phyloP scores from a whole-genome alignment of 2,888 invertebrate genomes.

The Polyommatus iphigenia region DNA sequence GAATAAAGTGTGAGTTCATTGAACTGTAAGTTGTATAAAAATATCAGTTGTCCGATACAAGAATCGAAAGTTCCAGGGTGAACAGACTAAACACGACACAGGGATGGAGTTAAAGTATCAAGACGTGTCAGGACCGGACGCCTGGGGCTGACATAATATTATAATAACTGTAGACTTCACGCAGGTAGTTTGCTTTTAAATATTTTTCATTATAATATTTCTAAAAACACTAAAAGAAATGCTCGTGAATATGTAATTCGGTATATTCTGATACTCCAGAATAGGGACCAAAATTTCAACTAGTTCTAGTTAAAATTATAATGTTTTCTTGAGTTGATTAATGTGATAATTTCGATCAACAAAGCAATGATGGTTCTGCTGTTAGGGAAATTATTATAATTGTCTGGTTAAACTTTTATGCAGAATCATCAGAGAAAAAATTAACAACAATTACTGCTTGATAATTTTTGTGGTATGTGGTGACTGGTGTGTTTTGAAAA shows the following conservation, averaged over 20 bases:
- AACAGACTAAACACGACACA: not conserved
- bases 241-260: not conserved
- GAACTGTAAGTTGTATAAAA: not conserved
- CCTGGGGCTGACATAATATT: not conserved
- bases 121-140: constrained; percentile 1
- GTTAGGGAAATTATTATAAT: too few species aligned
- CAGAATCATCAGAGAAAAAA: too few species aligned
- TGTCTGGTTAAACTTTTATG: too few species aligned
- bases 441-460: too few species aligned
- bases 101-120: not conserved
- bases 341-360: too few species aligned
- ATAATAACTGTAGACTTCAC: not conserved
- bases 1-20: not conserved
- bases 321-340: too few species aligned
- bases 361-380: too few species aligned
- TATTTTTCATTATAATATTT: not conserved
- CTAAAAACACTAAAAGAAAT: not conserved
- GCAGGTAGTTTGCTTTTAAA: not conserved
- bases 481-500: too few species aligned
- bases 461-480: too few species aligned
- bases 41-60: not conserved
- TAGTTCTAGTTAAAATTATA: too few species aligned
- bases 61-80: not conserved
- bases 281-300: too few species aligned
- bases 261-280: too few species aligned